Conservation (phyloP, 35 echinoderm and acorn worm species). For the Heliocidaris erythrogramma region DNA sequence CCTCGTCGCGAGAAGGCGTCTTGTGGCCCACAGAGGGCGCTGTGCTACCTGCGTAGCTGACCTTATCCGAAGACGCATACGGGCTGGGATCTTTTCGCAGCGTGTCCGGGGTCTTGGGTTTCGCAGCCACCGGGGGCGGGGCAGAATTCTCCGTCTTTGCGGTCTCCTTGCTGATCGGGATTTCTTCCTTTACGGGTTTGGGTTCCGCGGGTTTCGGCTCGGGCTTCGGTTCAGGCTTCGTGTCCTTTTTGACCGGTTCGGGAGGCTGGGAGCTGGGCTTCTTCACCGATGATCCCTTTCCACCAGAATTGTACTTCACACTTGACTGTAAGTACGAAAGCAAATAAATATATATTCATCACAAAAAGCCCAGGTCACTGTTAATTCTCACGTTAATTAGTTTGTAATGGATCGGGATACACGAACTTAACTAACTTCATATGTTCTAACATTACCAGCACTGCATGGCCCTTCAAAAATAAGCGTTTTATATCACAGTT, state of each 20-base stretch:
- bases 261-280: neutral
- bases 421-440: too few species aligned
- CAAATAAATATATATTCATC: neutral
- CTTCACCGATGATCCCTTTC: neutral
- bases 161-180: neutral
- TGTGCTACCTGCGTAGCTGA: neutral
- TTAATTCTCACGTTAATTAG: too few species aligned
- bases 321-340: neutral
- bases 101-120: constrained; percentile 19
- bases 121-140: neutral
- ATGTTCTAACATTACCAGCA: too few species aligned
- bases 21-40: neutral
- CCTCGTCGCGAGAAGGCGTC: neutral
- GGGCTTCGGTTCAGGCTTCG: neutral
- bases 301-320: neutral
- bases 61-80: neutral
- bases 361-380: neutral
- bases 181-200: neutral
- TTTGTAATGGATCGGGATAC: too few species aligned
- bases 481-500: too few species aligned
- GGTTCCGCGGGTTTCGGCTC: neutral
- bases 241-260: neutral
- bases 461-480: too few species aligned
- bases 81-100: neutral
- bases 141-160: neutral